Base-by-base conservation (phyloP, 2,888 invertebrate genomes). In the Hemaris fuciformis region DNA sequence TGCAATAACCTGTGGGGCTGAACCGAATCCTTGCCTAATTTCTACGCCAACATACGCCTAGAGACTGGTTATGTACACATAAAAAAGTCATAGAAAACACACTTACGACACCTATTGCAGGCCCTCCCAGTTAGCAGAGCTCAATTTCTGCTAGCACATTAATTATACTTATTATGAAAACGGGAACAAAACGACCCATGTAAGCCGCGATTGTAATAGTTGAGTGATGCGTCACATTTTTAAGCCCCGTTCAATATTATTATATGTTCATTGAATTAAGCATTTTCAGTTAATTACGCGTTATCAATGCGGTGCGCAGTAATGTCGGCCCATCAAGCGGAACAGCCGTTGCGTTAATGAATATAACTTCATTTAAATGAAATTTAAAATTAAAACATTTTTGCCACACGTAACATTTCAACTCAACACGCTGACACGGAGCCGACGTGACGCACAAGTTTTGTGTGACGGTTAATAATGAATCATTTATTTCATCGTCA, bases 351-450 rank as follows among this genome's bases (percentile, higher is more conserved):
- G 53, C 25, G 64, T 61, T 67, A 74, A 67, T 68, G 65, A 72
- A 65, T 66, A 68, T 64, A 64, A 67, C 61, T 66, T 65, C 45
- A 72, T 74, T 73, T 66, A 68, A 66, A 68, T 70, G 46, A 53
- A 60, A 61, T 65, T 62, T 64, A 58, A 69, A 67, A 64, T 68
- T 62, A 60, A 48, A 31, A 23, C 59, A 57, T 65, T 70, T 69
- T 71, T 64, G 59, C 48, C 59, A 41, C 20, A 58, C 41, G 64
- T 70, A 66, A 61, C 73, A 72, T 70, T 67, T 63, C 62, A 67
- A 65, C 42, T 38, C n/a, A 53, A n/a, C 61, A 60, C 59, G 65
- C 46, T 66, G 67, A 71, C 66, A 25, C 38, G 1, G 56, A 25
- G 31, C 57, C 42, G 45, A 57, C 53, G 25, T 46, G 57, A 46